Conservation (phyloP, 2,888 invertebrate genomes). For the Synergus itoensis region DNA sequence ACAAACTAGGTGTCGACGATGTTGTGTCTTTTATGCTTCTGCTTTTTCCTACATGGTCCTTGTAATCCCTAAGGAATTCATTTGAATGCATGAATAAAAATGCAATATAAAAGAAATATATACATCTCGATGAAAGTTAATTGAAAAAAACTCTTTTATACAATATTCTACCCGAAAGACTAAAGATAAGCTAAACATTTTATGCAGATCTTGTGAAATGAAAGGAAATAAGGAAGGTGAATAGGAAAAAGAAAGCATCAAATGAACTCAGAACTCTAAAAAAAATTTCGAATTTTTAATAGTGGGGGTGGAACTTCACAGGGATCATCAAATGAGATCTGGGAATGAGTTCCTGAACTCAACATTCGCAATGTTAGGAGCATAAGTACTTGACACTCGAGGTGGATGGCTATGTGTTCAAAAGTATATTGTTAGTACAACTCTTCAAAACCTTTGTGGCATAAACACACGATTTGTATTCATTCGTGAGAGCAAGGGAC, state of each 20-base stretch:
- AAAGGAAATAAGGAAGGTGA: not conserved
- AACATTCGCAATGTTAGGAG: not conserved
- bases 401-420: constrained; percentile 21
- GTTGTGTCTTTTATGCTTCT: constrained; percentile 83
- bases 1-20: constrained; percentile 89
- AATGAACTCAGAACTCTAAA: too few species aligned
- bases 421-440: constrained; percentile 48
- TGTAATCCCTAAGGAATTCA: constrained; percentile 85
- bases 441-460: constrained; percentile 44
- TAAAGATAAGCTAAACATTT: not conserved
- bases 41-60: constrained; percentile 90
- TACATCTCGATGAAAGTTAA: not conserved
- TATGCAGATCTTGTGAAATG: not conserved
- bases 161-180: not conserved
- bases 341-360: not conserved
- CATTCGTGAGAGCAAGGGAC: constrained; percentile 42
- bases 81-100: constrained; percentile 12
- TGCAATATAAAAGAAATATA: not conserved
- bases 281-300: too few species aligned
- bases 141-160: not conserved
- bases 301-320: too few species aligned
- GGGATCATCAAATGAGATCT: not conserved
- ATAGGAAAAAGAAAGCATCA: not conserved
- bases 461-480: constrained; percentile 55
- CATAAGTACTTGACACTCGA: constrained; percentile 17